Percentiles rank a stretch among this genome's conserved stretches.
Evolutionary conservation across 2,797 vertebrate genomes (phyloP).

Genomic region (Sebastes jordani): DNA sequence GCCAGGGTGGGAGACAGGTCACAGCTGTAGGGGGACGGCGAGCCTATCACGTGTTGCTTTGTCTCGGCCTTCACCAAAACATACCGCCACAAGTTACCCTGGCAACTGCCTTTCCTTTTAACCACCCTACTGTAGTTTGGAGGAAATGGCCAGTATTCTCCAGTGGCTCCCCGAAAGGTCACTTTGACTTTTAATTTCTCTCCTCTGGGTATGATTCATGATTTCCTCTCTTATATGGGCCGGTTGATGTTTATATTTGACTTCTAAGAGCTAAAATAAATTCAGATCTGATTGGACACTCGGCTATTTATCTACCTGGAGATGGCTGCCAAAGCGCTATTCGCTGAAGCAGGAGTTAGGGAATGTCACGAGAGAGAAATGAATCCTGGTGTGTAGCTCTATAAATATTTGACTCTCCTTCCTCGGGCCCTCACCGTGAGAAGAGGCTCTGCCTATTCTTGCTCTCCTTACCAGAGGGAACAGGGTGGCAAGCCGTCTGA

Average conservation of each 20-base stretch:
- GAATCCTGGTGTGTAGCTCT: constrained; percentile 66
- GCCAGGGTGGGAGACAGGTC: constrained; percentile 78
- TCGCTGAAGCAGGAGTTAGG: constrained; percentile 68
- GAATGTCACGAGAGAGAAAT: constrained; percentile 76
- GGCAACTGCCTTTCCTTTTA: constrained; percentile 60
- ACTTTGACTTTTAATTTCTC: constrained; percentile 69
- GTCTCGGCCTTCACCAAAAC: constrained; percentile 68
- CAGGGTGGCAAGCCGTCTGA: constrained; percentile 75
- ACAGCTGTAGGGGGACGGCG: constrained; percentile 77
- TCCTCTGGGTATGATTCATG: constrained; percentile 61
- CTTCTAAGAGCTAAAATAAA: constrained; percentile 66
- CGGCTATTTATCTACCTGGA: constrained; percentile 62
- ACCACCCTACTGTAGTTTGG: constrained; percentile 60
- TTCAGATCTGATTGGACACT: constrained; percentile 56
- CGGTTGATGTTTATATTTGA: constrained; percentile 70
- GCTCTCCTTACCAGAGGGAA: constrained; percentile 80
- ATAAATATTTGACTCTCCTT: constrained; percentile 83
- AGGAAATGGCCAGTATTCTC: constrained; percentile 63
- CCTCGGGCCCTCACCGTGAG: constrained; percentile 63
- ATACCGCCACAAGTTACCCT: constrained; percentile 69
- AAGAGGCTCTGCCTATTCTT: constrained; percentile 72
- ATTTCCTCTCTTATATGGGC: constrained; percentile 42
- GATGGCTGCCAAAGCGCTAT: constrained; percentile 63
- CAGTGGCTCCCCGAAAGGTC: constrained; percentile 69
- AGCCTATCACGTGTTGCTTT: constrained; percentile 76